Conservation (phyloP, 2,888 invertebrate species). For the Saturnia japonica region DNA sequence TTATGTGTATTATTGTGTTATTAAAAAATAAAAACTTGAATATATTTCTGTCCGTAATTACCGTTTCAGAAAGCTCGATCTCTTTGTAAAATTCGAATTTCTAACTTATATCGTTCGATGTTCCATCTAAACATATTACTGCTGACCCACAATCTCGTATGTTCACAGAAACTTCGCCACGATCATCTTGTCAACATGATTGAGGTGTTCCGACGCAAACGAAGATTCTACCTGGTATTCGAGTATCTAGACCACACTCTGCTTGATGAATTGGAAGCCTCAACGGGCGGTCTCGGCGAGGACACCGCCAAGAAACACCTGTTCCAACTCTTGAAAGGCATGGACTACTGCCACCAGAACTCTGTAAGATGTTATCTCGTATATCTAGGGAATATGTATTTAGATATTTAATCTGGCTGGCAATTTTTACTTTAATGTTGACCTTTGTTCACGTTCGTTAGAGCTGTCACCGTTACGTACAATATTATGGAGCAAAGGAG, state of each 20-base stretch:
- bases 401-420: not conserved
- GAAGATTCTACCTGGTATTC: slow-evolving; percentile 93
- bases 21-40: too few species aligned
- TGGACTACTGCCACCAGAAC: slow-evolving; percentile 91
- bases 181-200: slow-evolving; percentile 94
- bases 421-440: too few species aligned
- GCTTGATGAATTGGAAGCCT: slow-evolving; percentile 90
- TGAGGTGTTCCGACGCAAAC: slow-evolving; percentile 92
- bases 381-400: not conserved
- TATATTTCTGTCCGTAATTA: too few species aligned
- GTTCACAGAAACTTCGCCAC: slow-evolving; percentile 89
- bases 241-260: slow-evolving; percentile 94
- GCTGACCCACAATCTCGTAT: not conserved
- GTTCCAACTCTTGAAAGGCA: slow-evolving; percentile 90
- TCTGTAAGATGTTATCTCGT: slow-evolving; percentile 81
- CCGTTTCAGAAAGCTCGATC: too few species aligned
- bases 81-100: not conserved
- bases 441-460: too few species aligned
- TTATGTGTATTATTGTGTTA: too few species aligned
- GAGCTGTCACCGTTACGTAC: too few species aligned
- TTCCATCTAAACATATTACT: not conserved
- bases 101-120: not conserved
- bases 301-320: slow-evolving; percentile 88
- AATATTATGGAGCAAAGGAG: too few species aligned
- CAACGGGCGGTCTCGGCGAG: slow-evolving; percentile 87